Evolutionary conservation across 2,113 vertebrate genomes (phyloP).

Genomic region (Pseudorhombus dupliciocellatus): DNA sequence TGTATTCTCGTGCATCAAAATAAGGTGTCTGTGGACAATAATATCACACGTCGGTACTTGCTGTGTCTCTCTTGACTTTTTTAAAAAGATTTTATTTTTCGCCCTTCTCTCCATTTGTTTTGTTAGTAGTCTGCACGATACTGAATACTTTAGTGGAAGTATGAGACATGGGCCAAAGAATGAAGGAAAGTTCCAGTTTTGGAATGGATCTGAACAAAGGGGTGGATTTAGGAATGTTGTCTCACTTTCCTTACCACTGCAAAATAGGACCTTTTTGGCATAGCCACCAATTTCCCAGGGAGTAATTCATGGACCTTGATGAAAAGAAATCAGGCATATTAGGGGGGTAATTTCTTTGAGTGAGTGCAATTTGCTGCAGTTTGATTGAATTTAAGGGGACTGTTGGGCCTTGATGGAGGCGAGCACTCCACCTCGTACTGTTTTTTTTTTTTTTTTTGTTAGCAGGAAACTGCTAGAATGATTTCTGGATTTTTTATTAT

Average conservation of each 20-base stretch:
- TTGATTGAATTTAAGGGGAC: no score
- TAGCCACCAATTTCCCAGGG: no score
- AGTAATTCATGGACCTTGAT: no score
- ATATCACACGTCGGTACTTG: conserved; percentile 3
- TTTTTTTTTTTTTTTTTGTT: no score
- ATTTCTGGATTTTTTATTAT: no score
- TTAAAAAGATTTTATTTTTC: background rate
- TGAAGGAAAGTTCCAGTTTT: no score
- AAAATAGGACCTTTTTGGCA: background rate
- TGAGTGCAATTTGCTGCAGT: no score
- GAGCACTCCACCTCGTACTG: no score
- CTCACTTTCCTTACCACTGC: background rate
- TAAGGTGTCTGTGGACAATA: conserved; percentile 12
- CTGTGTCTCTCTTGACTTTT: background rate
- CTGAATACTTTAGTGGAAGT: background rate
- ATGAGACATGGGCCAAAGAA: background rate
- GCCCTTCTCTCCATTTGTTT: background rate
- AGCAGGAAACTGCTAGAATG: no score
- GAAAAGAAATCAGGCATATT: no score
- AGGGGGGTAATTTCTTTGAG: no score
- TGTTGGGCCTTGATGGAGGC: no score
- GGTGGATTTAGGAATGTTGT: background rate
- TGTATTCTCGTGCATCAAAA: conserved; percentile 38
- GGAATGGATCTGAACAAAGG: background rate
- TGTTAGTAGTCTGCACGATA: background rate